Base-by-base conservation (phyloP, 2,797 vertebrate genomes). In the Catostomus latipinnis region DNA sequence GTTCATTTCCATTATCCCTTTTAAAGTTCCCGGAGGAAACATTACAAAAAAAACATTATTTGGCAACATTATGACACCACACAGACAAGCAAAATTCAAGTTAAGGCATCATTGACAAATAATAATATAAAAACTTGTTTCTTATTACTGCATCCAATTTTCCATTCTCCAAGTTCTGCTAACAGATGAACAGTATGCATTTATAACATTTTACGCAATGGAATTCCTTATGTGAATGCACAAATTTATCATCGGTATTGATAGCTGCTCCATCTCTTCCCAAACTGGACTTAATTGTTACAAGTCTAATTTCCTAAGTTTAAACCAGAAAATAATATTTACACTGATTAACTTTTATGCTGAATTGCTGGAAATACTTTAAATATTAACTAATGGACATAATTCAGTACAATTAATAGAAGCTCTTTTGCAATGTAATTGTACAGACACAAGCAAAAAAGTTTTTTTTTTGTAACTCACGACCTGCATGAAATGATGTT, bases 361-460 rank as follows among this genome's bases (percentile, higher is more conserved):
- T 71, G 43, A 54, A 66, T 54, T 5, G 53, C 54, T 63, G n/a
- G 34, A 34, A 34, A 34, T 34, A 34, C 34, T n/a, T 2, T 52
- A 78, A 76, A 78, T 46, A 81, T 81, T 82, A 84, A 86, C 82
- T 14, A 9, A 16, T 52, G 0, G 48, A 6, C 22, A 45, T 10
- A 13, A 8, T 46, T 13, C n/a, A 2, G 48, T 43, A 13, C 5
- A 45, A 34, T 45, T 18, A 14, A 34, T 34, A 34, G 3, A 34
- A 34, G 34, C 34, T 34, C 34, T 34, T 4, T 34, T 4, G 34
- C 34, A 34, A 34, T 34, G 34, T 34, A 3, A 3, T 34, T 34
- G 34, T 34, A 34, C 34, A 34, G 34, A 34, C 34, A 34, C 34
- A 34, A 34, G 34, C 2, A 2, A 34, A 34, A 34, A 18, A 18